A percentile compares a stretch with the other conserved stretches of the same genome.
Conservation (phyloP, 1,140 invertebrate genomes). For the Drosophila azteca region DNA sequence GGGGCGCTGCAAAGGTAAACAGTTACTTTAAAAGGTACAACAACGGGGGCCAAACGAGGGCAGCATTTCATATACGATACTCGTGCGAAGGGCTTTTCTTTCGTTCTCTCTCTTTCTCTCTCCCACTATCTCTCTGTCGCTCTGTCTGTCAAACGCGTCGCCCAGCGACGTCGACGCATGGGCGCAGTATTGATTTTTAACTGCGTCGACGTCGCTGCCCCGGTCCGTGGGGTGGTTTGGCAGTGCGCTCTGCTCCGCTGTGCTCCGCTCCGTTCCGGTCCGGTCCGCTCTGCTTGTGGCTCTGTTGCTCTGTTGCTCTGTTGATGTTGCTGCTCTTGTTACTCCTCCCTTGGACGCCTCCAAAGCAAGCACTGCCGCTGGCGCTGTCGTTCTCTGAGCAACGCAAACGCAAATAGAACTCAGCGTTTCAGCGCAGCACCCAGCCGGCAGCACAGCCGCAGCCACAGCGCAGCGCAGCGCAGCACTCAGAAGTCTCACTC, state of each 20-base stretch:
- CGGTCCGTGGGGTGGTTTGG: slow-evolving; percentile 81
- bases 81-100: too few species aligned
- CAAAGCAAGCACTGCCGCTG: slow-evolving; percentile 18
- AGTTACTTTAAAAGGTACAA: too few species aligned
- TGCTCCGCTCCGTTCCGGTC: slow-evolving; percentile 1
- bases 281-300: too few species aligned
- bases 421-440: slow-evolving; percentile 38
- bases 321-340: slow-evolving; percentile 8
- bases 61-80: too few species aligned
- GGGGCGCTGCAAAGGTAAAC: too few species aligned
- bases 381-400: slow-evolving; percentile 64
- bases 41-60: too few species aligned
- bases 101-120: not conserved
- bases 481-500: slow-evolving; percentile 8
- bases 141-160: slow-evolving; percentile 14
- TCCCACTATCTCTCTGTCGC: slow-evolving; percentile 34
- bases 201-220: slow-evolving; percentile 73
- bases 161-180: slow-evolving; percentile 74
- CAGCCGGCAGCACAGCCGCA: slow-evolving; percentile 41
- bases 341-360: slow-evolving; percentile 16
- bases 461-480: slow-evolving; percentile 13
- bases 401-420: slow-evolving; percentile 81
- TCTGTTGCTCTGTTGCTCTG: not conserved
- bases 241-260: slow-evolving; percentile 36
- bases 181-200: slow-evolving; percentile 83